Evolutionary conservation across 2,888 invertebrate genomes (phyloP).

Genomic region (Caenorhabditis drosophilae): DNA sequence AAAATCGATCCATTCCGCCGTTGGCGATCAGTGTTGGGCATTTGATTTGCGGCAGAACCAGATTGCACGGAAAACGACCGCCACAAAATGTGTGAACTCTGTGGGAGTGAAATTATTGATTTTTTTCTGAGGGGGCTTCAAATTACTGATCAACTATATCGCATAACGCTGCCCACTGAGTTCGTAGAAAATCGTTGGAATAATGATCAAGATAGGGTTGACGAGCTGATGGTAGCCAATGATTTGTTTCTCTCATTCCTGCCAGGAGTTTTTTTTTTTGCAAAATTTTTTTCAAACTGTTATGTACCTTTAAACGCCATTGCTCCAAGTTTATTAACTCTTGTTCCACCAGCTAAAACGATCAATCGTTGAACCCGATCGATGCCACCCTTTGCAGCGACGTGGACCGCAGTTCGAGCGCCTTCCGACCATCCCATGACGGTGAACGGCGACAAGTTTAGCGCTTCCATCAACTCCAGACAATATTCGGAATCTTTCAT

Average conservation of each 20-base stretch:
- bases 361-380: constrained; percentile 53
- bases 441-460: constrained; percentile 50
- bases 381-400: constrained; percentile 60
- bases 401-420: constrained; percentile 64
- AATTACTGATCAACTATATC: constrained; percentile 65
- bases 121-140: too few species aligned
- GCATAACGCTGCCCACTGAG: constrained; percentile 67
- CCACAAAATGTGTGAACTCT: constrained; percentile 66
- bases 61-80: constrained; percentile 63
- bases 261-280: too few species aligned
- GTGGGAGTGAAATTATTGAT: too few species aligned
- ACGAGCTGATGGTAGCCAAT: constrained; percentile 62
- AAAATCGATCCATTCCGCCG: constrained; percentile 62
- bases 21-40: constrained; percentile 61
- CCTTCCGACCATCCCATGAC: constrained; percentile 61
- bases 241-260: constrained; percentile 68
- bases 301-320: constrained; percentile 67
- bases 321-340: constrained; percentile 63
- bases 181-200: constrained; percentile 55
- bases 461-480: constrained; percentile 61
- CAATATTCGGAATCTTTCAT: constrained; percentile 64
- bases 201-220: constrained; percentile 64
- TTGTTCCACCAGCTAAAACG: constrained; percentile 61
- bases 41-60: constrained; percentile 54
- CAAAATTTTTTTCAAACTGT: too few species aligned